Evolutionary conservation across 1,140 invertebrate genomes (phyloP).

Genomic region (Vollenhovia emeryi): DNA sequence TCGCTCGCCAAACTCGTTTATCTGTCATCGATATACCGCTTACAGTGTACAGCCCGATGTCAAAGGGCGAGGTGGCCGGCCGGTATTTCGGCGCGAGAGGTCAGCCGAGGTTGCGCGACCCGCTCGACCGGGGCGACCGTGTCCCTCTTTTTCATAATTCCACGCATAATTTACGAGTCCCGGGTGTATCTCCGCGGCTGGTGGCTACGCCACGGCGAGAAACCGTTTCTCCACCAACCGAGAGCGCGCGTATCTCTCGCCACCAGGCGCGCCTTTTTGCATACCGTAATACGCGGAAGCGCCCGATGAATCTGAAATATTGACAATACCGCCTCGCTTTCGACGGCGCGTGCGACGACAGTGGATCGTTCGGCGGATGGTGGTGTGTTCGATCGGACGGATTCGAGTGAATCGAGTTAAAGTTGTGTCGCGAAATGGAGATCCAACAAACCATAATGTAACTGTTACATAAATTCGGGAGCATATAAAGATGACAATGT

Average conservation of each 20-base stretch:
- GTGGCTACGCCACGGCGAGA: constrained; percentile 6
- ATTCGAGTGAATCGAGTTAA: background rate
- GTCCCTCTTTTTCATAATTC: constrained; percentile 69
- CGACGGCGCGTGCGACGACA: background rate
- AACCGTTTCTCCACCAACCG: constrained; percentile 45
- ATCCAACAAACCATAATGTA: too few relatives aligned
- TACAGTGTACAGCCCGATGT: constrained; percentile 18
- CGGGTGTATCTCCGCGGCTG: background rate
- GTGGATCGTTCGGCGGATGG: too few relatives aligned
- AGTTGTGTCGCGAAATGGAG: background rate
- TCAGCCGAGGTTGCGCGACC: constrained; percentile 49
- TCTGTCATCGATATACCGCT: constrained; percentile 26
- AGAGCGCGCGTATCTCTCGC: background rate
- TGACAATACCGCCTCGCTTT: constrained; percentile 18
- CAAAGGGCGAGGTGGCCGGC: constrained; percentile 13
- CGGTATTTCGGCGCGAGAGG: constrained; percentile 29
- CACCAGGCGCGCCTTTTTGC: constrained; percentile 40
- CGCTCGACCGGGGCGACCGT: constrained; percentile 1
- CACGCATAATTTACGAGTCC: constrained; percentile 63
- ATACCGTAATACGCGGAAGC: constrained; percentile 36
- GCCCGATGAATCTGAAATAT: constrained; percentile 28
- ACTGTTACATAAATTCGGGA: too few relatives aligned
- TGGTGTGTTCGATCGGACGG: background rate
- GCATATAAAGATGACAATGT: too few relatives aligned
- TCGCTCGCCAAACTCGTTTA: constrained; percentile 56